Conservation (phyloP, 2,797 vertebrate species). For the Sandelia bainsii region DNA sequence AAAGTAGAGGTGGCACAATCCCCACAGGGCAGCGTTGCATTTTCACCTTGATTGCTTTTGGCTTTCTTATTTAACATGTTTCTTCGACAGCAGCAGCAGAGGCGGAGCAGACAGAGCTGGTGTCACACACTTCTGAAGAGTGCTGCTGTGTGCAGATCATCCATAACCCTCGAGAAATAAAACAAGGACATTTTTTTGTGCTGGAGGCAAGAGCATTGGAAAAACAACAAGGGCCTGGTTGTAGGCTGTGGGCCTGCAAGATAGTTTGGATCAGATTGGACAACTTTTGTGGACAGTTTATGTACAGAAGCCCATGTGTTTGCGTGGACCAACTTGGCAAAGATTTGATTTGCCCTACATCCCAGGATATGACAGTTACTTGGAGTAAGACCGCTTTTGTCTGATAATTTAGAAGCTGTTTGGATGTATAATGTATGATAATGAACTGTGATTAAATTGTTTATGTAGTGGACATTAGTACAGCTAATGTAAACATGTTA, state of each 20-base stretch:
- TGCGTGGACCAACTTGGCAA: conserved; percentile 48
- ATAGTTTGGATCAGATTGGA: conserved; percentile 33
- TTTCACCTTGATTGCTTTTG: conserved; percentile 79
- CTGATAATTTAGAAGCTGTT: conserved; percentile 14
- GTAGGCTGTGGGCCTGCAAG: conserved; percentile 7
- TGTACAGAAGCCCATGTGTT: conserved; percentile 36
- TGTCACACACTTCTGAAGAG: conserved; percentile 23
- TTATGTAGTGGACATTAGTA: not conserved
- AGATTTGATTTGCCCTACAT: conserved; percentile 53
- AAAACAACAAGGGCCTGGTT: conserved; percentile 23
- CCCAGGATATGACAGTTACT: conserved; percentile 23
- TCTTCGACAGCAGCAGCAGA: conserved; percentile 35
- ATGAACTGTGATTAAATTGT: not conserved
- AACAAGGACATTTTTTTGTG: conserved; percentile 33
- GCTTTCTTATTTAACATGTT: conserved; percentile 73
- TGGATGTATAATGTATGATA: conserved; percentile 9
- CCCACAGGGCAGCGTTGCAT: conserved; percentile 62
- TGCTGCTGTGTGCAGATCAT: conserved; percentile 39
- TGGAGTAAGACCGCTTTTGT: conserved; percentile 54
- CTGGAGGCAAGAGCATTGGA: conserved; percentile 28
- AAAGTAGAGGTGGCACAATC: conserved; percentile 69
- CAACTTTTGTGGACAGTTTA: conserved; percentile 9
- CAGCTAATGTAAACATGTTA: not conserved
- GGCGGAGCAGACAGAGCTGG: conserved; percentile 39
- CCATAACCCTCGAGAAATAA: conserved; percentile 34